Conservation (phyloP, 2,113 vertebrate species). For the Phycodurus eques region DNA sequence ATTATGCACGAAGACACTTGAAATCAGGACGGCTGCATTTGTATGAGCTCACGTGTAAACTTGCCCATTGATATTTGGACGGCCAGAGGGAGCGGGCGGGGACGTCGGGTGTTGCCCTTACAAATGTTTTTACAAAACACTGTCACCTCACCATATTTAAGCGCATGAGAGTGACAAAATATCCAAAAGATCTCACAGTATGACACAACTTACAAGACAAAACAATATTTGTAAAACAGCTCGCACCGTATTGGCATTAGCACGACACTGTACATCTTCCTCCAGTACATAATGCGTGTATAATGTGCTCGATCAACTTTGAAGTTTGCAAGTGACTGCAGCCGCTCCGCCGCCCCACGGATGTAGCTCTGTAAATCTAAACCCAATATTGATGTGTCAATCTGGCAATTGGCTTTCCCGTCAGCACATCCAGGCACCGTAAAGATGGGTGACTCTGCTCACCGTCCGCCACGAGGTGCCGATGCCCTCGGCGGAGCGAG, state of each 20-base stretch:
- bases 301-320: background rate
- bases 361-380: slow-evolving; percentile 48
- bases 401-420: slow-evolving; percentile 63
- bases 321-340: slow-evolving; percentile 18
- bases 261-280: background rate
- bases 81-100: slow-evolving; percentile 44
- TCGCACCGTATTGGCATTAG: too few relatives aligned
- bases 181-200: background rate
- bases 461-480: slow-evolving; percentile 52
- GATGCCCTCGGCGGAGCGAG: slow-evolving; percentile 58
- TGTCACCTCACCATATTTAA: background rate
- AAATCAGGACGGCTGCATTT: slow-evolving; percentile 55
- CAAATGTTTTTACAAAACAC: background rate
- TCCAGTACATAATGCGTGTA: background rate
- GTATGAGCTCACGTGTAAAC: slow-evolving; percentile 52
- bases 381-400: slow-evolving; percentile 66
- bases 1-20: slow-evolving; percentile 57
- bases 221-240: too few relatives aligned
- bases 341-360: slow-evolving; percentile 8
- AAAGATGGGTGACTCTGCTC: slow-evolving; percentile 67
- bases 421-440: slow-evolving; percentile 59
- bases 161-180: background rate
- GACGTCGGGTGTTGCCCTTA: background rate
- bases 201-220: too few relatives aligned
- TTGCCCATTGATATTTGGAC: slow-evolving; percentile 55